Base-by-base conservation (phyloP, 2,113 vertebrate genomes). In the Lepidiolamprologus cunningtoni region DNA sequence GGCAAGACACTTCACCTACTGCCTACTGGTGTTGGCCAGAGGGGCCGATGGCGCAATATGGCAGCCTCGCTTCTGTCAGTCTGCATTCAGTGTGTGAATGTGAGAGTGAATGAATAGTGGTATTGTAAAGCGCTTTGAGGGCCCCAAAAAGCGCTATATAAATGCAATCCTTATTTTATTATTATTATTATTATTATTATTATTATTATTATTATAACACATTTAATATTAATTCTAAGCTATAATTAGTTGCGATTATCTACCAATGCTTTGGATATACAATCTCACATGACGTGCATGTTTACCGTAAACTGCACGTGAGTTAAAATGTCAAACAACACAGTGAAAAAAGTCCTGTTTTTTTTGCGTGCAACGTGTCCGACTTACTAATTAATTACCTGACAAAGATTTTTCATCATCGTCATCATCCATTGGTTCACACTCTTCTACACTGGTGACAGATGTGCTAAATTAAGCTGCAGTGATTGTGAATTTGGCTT, bases 41-140 rank as follows among this genome's bases (percentile, higher is more conserved):
- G 55, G 26, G 55, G 14, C 55, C 2, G 0, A 58, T 58, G 55
- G 55, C 14, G 26, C 2, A 0, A 31, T 17, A 58, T 6, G 8
- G 55, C 14, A 58, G 14, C 8, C 14, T 58, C 14, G 14, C 26
- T 17, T 58, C 55, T 58, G 26, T 58, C 55, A 31, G 55, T 2
- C 8, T 58, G 55, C 55, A n/a, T n/a, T n/a, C 55, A 28, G 55
- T 58, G 13, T 9, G 1, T 58, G 13, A 58, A 28, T 16, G 23
- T 16, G 12, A 26, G 12, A 57, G 23, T 3, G 13, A 58, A 28
- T 58, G 55, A 58, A 28, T 58, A 58, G 23, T 16, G 26, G 26
- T 0, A 58, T 58, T 58, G 26, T 58, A 28, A 28, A 58, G 26
- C 8, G 1, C 55, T 58, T 58, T 58, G 16, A 31, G 55, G 26